Conservation (phyloP, 2,113 vertebrate genomes). For the Kryptolebias marmoratus region DNA sequence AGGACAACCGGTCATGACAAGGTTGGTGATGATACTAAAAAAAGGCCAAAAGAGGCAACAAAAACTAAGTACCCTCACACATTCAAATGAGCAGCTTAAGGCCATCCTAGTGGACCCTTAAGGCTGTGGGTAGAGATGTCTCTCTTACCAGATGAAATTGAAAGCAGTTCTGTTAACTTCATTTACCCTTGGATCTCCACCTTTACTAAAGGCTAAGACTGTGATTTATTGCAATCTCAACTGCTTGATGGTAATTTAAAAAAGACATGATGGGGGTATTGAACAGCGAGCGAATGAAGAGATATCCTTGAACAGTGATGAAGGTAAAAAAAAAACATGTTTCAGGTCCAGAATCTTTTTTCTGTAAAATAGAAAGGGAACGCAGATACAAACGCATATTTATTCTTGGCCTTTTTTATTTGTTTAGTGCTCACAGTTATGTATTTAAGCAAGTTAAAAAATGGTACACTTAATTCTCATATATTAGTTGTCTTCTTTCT, state of each 20-base stretch:
- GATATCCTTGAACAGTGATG: neutral
- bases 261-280: neutral
- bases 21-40: no score
- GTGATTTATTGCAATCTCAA: constrained; percentile 25
- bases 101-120: neutral
- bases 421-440: neutral
- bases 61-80: neutral
- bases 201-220: constrained; percentile 10
- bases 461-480: neutral
- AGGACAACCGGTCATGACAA: no score
- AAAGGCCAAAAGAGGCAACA: no score
- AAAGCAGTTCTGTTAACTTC: constrained; percentile 6
- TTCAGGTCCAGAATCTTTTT: neutral
- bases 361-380: neutral
- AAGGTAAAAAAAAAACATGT: neutral
- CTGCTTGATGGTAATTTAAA: constrained; percentile 7
- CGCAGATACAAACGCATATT: no score
- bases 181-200: constrained; percentile 12
- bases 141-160: neutral
- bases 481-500: no score
- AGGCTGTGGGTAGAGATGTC: neutral
- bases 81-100: neutral
- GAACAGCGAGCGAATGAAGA: neutral
- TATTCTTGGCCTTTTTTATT: neutral
- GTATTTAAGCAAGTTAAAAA: neutral